Base-by-base conservation (phyloP, 2,113 vertebrate genomes). In the Mormyrus lacerda region DNA sequence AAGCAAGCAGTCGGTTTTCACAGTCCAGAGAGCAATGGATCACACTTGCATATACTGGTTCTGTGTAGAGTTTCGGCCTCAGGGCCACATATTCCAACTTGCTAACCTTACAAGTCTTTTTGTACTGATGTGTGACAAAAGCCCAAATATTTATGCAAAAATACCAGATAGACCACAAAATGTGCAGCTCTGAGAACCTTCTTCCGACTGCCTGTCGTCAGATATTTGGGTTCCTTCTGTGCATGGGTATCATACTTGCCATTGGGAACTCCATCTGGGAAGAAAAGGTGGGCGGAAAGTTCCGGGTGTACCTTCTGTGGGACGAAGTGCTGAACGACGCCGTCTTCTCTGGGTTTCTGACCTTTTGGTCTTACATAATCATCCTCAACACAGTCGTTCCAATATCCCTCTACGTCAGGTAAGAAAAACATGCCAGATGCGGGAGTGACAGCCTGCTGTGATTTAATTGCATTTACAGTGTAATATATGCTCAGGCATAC, bases 331-430 rank as follows among this genome's bases (percentile, higher is more conserved):
- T 93, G 47, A 94, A 93, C 90, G 93, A 91, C 84, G 65, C 90
- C 17, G 44, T 96, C 1, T 94, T 96, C 85, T 97, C 96, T 17
- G 96, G 96, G 91, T 96, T 97, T 90, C 92, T 96, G 65, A 96
- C 94, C 31, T 96, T 97, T 91, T 97, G 96, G 96, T 97, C 96
- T 1, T 96, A 97, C 51, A 88, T 96, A 88, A 96, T 97, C 90
- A 95, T 96, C 90, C 95, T 96, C 55, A 96, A 96, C 86, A 96
- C 96, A 10, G 95, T 96, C 31, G 95, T 97, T 39, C 96, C 96
- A 17, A 96, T 97, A 91, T 96, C 96, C 5, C 92, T 97, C n/a
- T 97, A 96, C 88, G 95, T 96, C 87, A 97, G 96, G 96, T 96
- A 93, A 94, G 95, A 27, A 88, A 35, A 58, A 35, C 8, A 39